phyloP scores from a whole-genome alignment of 1,140 invertebrate species.

The Nylanderia fulva region DNA sequence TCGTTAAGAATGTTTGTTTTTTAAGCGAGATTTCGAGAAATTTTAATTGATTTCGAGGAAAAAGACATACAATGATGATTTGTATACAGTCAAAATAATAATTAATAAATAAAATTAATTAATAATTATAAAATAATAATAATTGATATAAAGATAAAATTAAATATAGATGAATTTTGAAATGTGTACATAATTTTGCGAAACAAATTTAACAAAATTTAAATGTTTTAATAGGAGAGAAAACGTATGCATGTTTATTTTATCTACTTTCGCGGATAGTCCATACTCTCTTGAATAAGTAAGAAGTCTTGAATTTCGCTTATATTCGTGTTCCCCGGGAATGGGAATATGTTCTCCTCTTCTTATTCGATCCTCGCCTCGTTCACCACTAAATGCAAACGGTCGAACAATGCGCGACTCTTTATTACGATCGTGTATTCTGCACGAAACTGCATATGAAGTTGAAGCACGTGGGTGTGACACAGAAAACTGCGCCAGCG shows the following conservation, averaged over 20 bases:
- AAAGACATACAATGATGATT: no score
- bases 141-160: not conserved
- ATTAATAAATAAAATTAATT: not conserved
- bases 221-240: not conserved
- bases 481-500: constrained; percentile 20
- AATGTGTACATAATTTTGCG: not conserved
- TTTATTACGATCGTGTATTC: constrained; percentile 31
- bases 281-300: not conserved
- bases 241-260: no score
- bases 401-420: not conserved
- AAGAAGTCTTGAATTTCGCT: constrained; percentile 19
- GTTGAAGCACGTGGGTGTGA: constrained; percentile 31
- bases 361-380: constrained; percentile 45
- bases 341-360: constrained; percentile 37
- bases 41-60: not conserved
- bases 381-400: constrained; percentile 30
- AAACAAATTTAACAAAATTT: not conserved
- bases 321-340: not conserved
- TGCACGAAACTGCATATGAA: constrained; percentile 1
- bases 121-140: no score
- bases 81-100: not conserved
- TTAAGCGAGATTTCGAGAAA: not conserved
- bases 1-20: not conserved
- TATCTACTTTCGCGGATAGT: not conserved
- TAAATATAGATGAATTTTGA: not conserved